phyloP scores from a whole-genome alignment of 2,888 invertebrate genomes.

The Torymus aiolomorphi region DNA sequence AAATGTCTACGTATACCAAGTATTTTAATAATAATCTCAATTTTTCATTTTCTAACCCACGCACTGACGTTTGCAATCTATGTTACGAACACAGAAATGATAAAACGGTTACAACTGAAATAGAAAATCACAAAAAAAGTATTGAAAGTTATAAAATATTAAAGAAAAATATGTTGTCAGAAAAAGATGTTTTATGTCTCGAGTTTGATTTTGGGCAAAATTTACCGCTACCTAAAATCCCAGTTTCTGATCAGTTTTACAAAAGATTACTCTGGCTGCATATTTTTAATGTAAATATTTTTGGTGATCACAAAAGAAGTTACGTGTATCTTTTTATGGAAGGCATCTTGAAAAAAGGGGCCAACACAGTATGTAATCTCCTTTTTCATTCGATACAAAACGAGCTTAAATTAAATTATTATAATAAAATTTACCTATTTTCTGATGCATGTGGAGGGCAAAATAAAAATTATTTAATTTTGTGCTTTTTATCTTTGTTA shows the following conservation, averaged over 20 bases:
- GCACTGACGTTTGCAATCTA: constrained; percentile 27
- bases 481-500: constrained; percentile 51
- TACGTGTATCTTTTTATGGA: constrained; percentile 59
- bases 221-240: constrained; percentile 54
- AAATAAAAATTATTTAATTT: constrained; percentile 54
- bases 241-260: constrained; percentile 53
- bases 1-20: constrained; percentile 19
- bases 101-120: not conserved
- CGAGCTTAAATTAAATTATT: constrained; percentile 45
- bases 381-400: constrained; percentile 47
- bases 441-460: constrained; percentile 55
- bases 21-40: not conserved
- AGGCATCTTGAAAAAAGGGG: constrained; percentile 57
- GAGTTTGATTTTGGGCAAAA: constrained; percentile 54
- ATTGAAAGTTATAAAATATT: constrained; percentile 24
- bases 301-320: constrained; percentile 73
- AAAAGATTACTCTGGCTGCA: constrained; percentile 37
- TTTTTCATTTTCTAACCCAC: constrained; percentile 10
- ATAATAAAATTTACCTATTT: constrained; percentile 57
- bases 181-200: constrained; percentile 35
- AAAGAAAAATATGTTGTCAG: constrained; percentile 40
- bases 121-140: constrained; percentile 12
- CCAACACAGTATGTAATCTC: constrained; percentile 57
- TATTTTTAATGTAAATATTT: constrained; percentile 55
- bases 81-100: constrained; percentile 30